Evolutionary conservation across 2,888 invertebrate species (phyloP), one percentile per base, ranked within the genome.

Genomic region (Drosophila nr. perissopoda): DNA sequence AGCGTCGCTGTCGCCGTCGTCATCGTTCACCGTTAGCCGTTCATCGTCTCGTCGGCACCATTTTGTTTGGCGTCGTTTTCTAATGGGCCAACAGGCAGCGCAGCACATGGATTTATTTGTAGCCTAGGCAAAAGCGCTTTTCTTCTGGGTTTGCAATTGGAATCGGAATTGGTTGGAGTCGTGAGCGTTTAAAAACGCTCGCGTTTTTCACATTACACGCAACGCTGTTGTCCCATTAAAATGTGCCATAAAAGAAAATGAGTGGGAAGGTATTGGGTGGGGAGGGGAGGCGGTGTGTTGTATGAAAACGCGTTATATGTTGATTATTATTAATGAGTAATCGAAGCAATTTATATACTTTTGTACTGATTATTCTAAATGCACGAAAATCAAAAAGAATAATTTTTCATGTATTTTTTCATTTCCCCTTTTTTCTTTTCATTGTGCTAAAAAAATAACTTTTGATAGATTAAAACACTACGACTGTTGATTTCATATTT

Each of bases 41-140:
- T 33, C 66, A 67, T 72, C 73, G 75, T 68, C 71, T 70, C 61
- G 36, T 42, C 78, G 90, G 83, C 83, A 88, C 87, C 87, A 87
- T 87, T 87, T 87, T 87, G 87, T 87, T 87, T 87, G 87, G 83
- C 90, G 87, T 90, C 89, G 81, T 74, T 88, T 87, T 90, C 78
- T 88, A 88, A 86, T 90, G 87, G 87, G 87, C 86, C 79, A 83
- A 74, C 87, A 87, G 87, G 89, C 89, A 76, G 65, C 69, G 73
- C 88, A 89, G 85, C 88, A 76, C 87, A 87, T 80, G 69, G 85
- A 73, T 73, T 45, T 53, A 34, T 40, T 69, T 45, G 45, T 52
- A 29, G 51, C 60, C 71, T 62, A 70, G 71, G 51, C 45, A 45
- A 71, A 64, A 57, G 51, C 40, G 51, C 25, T 45, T 61, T 60